Conservation (phyloP, 2,113 vertebrate species). For the Cyprinodon variegatus region DNA sequence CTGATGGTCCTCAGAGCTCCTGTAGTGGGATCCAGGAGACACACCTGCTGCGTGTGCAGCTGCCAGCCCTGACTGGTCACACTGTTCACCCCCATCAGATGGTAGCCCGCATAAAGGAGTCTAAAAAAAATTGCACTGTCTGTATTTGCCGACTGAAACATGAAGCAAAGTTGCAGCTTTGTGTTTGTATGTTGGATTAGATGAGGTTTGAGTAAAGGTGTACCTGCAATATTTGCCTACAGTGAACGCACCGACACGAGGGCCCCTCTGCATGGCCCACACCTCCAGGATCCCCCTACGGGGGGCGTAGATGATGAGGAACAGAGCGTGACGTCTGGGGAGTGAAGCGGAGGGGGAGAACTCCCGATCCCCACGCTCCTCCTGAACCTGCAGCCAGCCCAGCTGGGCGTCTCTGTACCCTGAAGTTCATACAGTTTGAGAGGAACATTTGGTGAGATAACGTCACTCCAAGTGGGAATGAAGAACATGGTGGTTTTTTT, state of each 20-base stretch:
- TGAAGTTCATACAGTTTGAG: constrained; percentile 39
- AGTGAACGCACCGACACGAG: constrained; percentile 94
- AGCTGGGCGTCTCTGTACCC: constrained; percentile 95
- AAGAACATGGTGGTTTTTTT: not conserved
- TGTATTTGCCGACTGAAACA: not conserved
- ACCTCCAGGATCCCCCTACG: constrained; percentile 95
- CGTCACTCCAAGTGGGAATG: not conserved
- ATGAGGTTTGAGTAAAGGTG: not conserved
- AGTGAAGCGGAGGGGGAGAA: constrained; percentile 80
- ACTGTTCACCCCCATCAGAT: constrained; percentile 98
- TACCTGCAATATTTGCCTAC: constrained; percentile 97
- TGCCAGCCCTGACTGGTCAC: constrained; percentile 97
- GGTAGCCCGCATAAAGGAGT: constrained; percentile 94
- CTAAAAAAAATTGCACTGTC: constrained; percentile 66
- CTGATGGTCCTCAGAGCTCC: constrained; percentile 88
- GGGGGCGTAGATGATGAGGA: constrained; percentile 94
- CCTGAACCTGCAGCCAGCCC: constrained; percentile 93
- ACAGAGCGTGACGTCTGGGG: constrained; percentile 88
- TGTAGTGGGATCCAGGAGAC: constrained; percentile 90
- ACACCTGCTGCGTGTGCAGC: constrained; percentile 95
- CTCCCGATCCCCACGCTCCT: constrained; percentile 89
- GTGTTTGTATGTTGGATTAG: not conserved
- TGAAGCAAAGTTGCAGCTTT: not conserved
- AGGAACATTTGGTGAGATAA: not conserved
- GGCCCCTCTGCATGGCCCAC: constrained; percentile 95